phyloP scores from a whole-genome alignment of 1,140 invertebrate genomes.

The Oncopeltus fasciatus region DNA sequence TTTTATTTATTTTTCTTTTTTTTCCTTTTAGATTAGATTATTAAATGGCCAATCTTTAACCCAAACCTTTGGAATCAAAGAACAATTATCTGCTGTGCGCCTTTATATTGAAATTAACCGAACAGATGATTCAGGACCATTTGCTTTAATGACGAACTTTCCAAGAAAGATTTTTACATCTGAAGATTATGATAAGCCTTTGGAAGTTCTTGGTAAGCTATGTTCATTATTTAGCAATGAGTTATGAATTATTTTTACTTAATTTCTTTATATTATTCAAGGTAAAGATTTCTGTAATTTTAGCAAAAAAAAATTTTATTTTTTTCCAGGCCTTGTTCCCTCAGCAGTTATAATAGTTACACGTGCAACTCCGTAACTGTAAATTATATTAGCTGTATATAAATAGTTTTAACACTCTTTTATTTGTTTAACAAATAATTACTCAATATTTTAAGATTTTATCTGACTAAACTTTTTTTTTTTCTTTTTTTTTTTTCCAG shows the following conservation, averaged over 20 bases:
- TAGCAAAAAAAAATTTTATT: neutral
- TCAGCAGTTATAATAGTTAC: constrained; percentile 64
- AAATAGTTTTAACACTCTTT: no score
- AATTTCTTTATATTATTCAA: neutral
- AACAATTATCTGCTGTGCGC: constrained; percentile 76
- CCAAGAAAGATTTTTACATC: constrained; percentile 69
- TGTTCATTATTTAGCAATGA: neutral
- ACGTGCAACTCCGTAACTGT: constrained; percentile 30
- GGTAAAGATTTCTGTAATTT: neutral
- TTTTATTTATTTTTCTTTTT: constrained; percentile 3
- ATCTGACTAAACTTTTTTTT: no score
- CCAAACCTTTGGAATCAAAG: constrained; percentile 70
- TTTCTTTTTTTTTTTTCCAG: no score
- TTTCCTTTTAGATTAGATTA: constrained; percentile 36
- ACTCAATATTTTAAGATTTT: no score
- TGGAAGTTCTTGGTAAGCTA: constrained; percentile 58
- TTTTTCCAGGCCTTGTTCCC: constrained; percentile 55
- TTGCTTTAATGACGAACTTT: constrained; percentile 72
- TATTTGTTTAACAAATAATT: no score
- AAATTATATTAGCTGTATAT: no score
- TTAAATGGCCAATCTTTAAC: constrained; percentile 53
- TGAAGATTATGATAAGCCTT: constrained; percentile 76
- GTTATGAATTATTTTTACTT: neutral
- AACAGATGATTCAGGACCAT: constrained; percentile 43
- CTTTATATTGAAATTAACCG: constrained; percentile 67